These are phyloP conservation scores for Agrilus cyanescens DNA, from an alignment of 2,888 invertebrate species.

Conservation along the genomic window DNA sequence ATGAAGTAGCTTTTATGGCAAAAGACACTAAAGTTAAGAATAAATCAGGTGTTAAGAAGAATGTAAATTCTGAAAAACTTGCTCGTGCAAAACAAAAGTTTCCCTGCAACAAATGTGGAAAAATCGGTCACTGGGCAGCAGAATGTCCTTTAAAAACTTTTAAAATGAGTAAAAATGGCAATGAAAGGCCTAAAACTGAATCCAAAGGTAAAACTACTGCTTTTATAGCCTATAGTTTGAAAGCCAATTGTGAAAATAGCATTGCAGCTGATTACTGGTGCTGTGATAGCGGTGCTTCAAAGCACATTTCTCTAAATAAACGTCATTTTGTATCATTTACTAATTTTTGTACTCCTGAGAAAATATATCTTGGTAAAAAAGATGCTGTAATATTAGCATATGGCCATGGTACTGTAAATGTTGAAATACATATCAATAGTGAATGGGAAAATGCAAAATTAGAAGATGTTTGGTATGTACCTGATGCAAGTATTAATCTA, in stretches of 20 bases:
- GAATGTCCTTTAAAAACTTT: slow-evolving; percentile 1
- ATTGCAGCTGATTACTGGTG: not conserved
- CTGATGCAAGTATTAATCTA: not conserved
- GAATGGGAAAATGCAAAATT: slow-evolving; percentile 1
- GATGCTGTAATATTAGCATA: slow-evolving; percentile 1
- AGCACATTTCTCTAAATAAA: not conserved
- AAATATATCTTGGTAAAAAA: slow-evolving; percentile 3
- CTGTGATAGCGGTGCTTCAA: slow-evolving; percentile 2
- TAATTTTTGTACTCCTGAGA: not conserved
- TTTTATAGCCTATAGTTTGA: not conserved
- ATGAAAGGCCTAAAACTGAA: not conserved
- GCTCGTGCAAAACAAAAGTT: not conserved
- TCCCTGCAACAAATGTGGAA: slow-evolving; percentile 1
- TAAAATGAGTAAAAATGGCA: not conserved
- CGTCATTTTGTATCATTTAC: not conserved
- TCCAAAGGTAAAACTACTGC: not conserved
- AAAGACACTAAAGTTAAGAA: not conserved
- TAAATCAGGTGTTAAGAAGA: too few relatives aligned
- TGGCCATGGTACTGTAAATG: slow-evolving; percentile 2
- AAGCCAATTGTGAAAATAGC: not conserved
- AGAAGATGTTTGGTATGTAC: not conserved
- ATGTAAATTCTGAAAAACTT: too few relatives aligned
- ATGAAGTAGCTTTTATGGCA: not conserved
- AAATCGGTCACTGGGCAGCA: not conserved
- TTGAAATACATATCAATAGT: not conserved